A percentile compares a stretch with the other conserved stretches of the same genome.
These are phyloP conservation scores for Hippoglossus hippoglossus DNA, from an alignment of 2,797 vertebrate genomes.

Conservation along the genomic window DNA sequence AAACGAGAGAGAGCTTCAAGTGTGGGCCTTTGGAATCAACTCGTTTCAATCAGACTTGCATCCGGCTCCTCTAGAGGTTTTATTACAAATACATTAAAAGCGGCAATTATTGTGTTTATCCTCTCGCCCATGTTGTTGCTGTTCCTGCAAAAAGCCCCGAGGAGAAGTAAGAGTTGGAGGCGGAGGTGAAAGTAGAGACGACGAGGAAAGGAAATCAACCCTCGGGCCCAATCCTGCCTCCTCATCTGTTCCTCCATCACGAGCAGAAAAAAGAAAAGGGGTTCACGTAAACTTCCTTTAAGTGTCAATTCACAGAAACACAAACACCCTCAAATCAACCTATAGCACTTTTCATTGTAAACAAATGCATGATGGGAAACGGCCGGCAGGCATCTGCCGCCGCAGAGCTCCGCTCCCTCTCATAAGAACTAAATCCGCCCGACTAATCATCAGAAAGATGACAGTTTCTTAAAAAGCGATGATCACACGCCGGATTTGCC, in stretches of 20 bases:
- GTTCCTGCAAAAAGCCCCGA: constrained; percentile 24
- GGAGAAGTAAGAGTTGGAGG: constrained; percentile 20
- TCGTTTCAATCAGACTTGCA: constrained; percentile 43
- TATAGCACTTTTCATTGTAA: constrained; percentile 45
- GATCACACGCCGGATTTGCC: constrained; percentile 62
- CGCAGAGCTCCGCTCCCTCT: neutral
- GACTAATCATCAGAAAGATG: constrained; percentile 59
- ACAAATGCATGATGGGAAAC: constrained; percentile 41
- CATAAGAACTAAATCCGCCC: constrained; percentile 57
- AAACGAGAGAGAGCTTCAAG: constrained; percentile 11
- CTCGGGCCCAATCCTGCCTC: constrained; percentile 10
- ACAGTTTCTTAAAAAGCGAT: constrained; percentile 53
- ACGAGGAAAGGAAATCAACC: constrained; percentile 15
- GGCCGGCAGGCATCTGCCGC: constrained; percentile 36
- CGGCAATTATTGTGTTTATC: constrained; percentile 47
- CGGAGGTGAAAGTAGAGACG: constrained; percentile 22
- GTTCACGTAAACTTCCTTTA: constrained; percentile 40
- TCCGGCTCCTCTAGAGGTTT: constrained; percentile 31
- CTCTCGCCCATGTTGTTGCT: constrained; percentile 8
- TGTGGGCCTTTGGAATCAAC: constrained; percentile 26
- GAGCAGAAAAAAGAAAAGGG: neutral
- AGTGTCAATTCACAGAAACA: constrained; percentile 17
- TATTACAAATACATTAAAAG: constrained; percentile 50
- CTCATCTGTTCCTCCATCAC: constrained; percentile 21
- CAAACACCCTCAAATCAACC: constrained; percentile 47